Evolutionary conservation across 2,888 invertebrate species (phyloP).

Genomic region (Drosophila monieri): DNA sequence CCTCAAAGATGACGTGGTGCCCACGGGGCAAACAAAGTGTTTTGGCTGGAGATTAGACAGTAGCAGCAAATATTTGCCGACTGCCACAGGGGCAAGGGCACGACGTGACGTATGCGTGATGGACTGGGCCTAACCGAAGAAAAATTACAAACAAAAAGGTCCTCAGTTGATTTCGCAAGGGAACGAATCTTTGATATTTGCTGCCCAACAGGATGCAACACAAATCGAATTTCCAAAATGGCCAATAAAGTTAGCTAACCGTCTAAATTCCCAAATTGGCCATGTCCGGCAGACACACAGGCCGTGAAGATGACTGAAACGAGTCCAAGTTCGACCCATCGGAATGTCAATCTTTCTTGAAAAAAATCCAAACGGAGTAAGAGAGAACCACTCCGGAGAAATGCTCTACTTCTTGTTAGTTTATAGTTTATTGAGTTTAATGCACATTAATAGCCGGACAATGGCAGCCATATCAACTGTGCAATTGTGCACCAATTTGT

Average conservation of each 20-base stretch:
- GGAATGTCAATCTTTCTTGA: neutral
- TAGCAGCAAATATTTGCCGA: slow-evolving; percentile 1
- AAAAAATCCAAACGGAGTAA: neutral
- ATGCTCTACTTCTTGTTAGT: neutral
- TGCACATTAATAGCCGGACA: slow-evolving; percentile 59
- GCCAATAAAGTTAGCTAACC: slow-evolving; percentile 9
- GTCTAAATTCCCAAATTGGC: slow-evolving; percentile 13
- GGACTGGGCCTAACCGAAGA: neutral
- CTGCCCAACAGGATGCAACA: slow-evolving; percentile 8
- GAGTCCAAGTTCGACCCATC: neutral
- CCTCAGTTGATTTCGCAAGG: slow-evolving; percentile 2
- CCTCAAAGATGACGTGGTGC: neutral
- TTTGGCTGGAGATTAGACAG: slow-evolving; percentile 16
- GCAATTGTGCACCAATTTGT: slow-evolving; percentile 39
- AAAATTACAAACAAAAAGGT: neutral
- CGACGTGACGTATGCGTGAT: slow-evolving; percentile 23
- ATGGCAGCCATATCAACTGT: slow-evolving; percentile 18
- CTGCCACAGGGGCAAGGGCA: slow-evolving; percentile 18
- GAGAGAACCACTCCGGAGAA: slow-evolving; percentile 1
- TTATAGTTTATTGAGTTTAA: slow-evolving; percentile 47
- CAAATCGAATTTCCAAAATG: slow-evolving; percentile 23
- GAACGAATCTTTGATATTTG: neutral
- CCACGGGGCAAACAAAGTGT: neutral
- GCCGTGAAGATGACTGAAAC: neutral
- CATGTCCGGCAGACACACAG: slow-evolving; percentile 12